Evolutionary conservation across 2,888 invertebrate species (phyloP).

Genomic region (Helicoverpa assulta): DNA sequence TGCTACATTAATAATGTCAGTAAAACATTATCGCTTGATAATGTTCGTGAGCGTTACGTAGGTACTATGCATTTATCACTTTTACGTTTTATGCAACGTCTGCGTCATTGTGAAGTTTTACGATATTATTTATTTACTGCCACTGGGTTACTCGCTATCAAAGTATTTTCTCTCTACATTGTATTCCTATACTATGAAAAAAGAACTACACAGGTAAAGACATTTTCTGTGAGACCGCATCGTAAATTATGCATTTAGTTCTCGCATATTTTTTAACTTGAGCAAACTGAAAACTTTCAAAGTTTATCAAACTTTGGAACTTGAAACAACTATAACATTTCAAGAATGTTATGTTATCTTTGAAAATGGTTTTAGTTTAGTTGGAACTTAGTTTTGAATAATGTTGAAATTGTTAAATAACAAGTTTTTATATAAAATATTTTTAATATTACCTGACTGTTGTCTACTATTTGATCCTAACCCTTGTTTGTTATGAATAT

Average conservation of each 20-base stretch:
- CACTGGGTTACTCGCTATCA: conserved; percentile 26
- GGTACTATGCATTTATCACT: conserved; percentile 33
- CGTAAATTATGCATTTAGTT: conserved; percentile 28
- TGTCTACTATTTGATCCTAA: neutral
- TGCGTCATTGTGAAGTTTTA: conserved; percentile 44
- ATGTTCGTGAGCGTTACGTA: conserved; percentile 23
- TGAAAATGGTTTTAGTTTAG: conserved; percentile 33
- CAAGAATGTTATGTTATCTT: conserved; percentile 38
- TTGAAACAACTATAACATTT: conserved; percentile 19
- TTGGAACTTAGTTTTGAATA: conserved; percentile 23
- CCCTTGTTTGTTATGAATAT: neutral
- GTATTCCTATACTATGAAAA: too few relatives aligned
- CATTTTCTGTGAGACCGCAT: neutral
- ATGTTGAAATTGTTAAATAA: conserved; percentile 16
- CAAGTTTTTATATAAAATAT: neutral
- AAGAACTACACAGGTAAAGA: neutral
- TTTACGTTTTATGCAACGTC: conserved; percentile 35
- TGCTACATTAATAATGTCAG: conserved; percentile 22
- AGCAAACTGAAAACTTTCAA: conserved; percentile 4
- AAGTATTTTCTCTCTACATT: conserved; percentile 20
- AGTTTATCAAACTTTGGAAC: conserved; percentile 38
- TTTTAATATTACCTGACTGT: neutral
- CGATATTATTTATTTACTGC: conserved; percentile 43
- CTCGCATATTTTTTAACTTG: conserved; percentile 26
- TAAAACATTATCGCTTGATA: conserved; percentile 45